Conservation (phyloP, 2,888 invertebrate species). For the Hirtodrosophila confusa region DNA sequence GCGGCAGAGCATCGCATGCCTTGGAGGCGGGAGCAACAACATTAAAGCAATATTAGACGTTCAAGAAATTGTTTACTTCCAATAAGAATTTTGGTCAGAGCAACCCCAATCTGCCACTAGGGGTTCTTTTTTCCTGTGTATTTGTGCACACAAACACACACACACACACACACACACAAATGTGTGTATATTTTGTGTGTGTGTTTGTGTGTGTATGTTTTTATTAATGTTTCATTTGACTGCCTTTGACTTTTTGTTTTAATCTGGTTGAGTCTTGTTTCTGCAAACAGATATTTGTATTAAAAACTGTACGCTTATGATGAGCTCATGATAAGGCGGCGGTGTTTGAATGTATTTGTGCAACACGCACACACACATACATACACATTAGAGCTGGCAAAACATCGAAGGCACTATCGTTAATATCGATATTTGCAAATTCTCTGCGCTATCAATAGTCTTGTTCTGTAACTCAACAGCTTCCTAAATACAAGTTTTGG, state of each 20-base stretch:
- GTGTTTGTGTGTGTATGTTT: conserved; percentile 9
- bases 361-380: conserved; percentile 12
- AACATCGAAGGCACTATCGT: no score
- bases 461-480: no score
- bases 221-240: conserved; percentile 28
- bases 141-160: not conserved
- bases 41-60: conserved; percentile 24
- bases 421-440: no score
- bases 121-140: conserved; percentile 52
- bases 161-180: no score
- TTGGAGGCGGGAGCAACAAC: conserved; percentile 20
- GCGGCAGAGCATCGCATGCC: no score
- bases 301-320: conserved; percentile 25
- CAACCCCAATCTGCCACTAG: conserved; percentile 62
- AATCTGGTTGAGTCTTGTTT: conserved; percentile 18
- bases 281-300: conserved; percentile 5
- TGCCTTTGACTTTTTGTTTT: conserved; percentile 23
- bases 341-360: conserved; percentile 24
- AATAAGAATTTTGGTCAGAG: conserved; percentile 32
- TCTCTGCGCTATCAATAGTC: no score
- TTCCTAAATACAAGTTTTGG: no score
- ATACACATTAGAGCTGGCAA: not conserved
- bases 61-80: conserved; percentile 53
- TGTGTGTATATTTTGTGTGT: conserved; percentile 12
- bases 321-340: conserved; percentile 58